Base-by-base conservation (phyloP, 2,113 vertebrate genomes). In the Todiramphus saurophagus region DNA sequence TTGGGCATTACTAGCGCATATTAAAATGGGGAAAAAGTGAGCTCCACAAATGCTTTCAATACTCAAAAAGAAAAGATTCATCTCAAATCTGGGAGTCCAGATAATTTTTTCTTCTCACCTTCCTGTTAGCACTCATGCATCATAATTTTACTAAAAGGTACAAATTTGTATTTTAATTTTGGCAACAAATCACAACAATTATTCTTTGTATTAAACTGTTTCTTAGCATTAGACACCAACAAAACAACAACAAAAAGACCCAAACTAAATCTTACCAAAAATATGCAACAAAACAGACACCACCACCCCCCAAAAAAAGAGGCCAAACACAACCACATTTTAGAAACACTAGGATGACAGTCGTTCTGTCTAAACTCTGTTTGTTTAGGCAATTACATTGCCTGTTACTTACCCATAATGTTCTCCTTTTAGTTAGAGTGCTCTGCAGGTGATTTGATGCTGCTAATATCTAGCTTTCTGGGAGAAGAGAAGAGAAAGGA, bases 381-480 rank as follows among this genome's bases (percentile, higher is more conserved):
- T 94, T 97, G 85, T 92, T 96, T 90, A 94, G 66, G 56, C 85
- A 95, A 89, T 93, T 96, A 91, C 37, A 73, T 21, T 43, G 94
- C 48, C 62, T 85, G 69, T 89, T 96, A 93, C 89, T 94, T 86
- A 93, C 62, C 89, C 77, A 35, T 95, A 90, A 96, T 97, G 48
- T 94, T 78, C 56, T 91, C 80, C 86, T 94, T 94, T 95, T 89
- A 96, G 89, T 69, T 76, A 76, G 81, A 94, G 92, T 76, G 86
- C 81, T 96, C 69, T 87, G 77, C 4, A 2, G 93, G 89, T 91
- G 53, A 87, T 82, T 96, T 93, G 91, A 92, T 89, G 91, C 50
- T 48, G 83, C 84, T 92, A 94, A 96, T 94, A 63, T 58, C 89
- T 94, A n/a, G 69, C 79, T 95, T 96, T 92, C 92, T 67, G 78